These are phyloP conservation scores for Lithophane socia DNA, from an alignment of 2,888 invertebrate genomes.

Conservation along the genomic window DNA sequence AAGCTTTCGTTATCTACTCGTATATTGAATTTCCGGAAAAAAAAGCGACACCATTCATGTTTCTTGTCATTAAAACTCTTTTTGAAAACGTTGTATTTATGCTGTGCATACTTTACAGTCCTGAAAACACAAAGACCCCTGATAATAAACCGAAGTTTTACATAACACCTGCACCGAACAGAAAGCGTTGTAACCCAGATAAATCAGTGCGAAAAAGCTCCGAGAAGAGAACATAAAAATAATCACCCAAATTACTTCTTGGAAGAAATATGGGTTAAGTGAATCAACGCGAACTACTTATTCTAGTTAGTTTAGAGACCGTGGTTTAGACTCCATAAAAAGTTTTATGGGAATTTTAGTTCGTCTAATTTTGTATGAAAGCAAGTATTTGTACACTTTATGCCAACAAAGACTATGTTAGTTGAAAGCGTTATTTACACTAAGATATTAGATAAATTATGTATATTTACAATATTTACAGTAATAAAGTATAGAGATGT, in stretches of 20 bases:
- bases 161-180: constrained; percentile 18
- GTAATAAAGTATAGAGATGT: constrained; percentile 13
- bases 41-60: not conserved
- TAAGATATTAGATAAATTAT: not conserved
- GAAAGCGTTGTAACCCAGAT: constrained; percentile 36
- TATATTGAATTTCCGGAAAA: not conserved
- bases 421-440: constrained; percentile 19
- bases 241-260: constrained; percentile 44
- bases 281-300: constrained; percentile 44
- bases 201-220: constrained; percentile 30
- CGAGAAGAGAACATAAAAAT: constrained; percentile 19
- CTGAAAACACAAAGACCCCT: not conserved
- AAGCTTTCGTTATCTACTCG: not conserved
- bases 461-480: constrained; percentile 25
- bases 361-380: constrained; percentile 25
- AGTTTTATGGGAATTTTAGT: constrained; percentile 55
- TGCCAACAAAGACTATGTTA: constrained; percentile 19
- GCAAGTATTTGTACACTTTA: constrained; percentile 35
- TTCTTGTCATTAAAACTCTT: not conserved
- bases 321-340: constrained; percentile 42
- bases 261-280: constrained; percentile 60
- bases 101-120: no score
- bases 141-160: not conserved
- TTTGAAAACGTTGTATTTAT: not conserved
- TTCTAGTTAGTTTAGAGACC: constrained; percentile 26